Evolutionary conservation across 2,113 vertebrate genomes (phyloP), one percentile per base, ranked within the genome.

Genomic region (Myiagra hebetior): DNA sequence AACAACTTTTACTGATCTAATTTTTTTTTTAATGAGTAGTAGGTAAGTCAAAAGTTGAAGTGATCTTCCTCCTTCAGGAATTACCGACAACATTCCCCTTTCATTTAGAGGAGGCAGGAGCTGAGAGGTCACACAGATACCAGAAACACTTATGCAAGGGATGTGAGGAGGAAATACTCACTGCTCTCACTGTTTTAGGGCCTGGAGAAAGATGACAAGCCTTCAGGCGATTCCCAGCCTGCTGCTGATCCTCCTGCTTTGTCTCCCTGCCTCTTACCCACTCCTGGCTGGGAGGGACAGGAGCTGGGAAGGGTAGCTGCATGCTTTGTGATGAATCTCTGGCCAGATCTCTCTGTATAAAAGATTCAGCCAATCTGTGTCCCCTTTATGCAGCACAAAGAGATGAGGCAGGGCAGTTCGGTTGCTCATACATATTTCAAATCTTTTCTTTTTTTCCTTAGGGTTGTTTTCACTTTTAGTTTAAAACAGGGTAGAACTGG

Each of bases 391-490:
- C 73, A 78, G 92, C 85, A 95, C 79, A 78, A 86, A 93, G 79
- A 72, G 41, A 86, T 53, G 73, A 93, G 73, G 73, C 76, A 89
- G 86, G 68, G 64, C 85, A 78, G 49, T 42, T 53, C 1, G 5
- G 49, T 67, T 84, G 56, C 56, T 84, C 84, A 84, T 92, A 42
- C 75, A 69, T 96, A 83, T 94, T 95, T 73, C 42, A 95, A 57
- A 69, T 56, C 2, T 10, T 63, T 37, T 80, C 35, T 63, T 47
- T 52, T 80, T 87, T 63, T 57, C 19, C 35, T 60, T 79, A 57
- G 16, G 52, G 41, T 92, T 77, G n/a, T 96, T 90, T 88, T 90
- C 27, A 80, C 68, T 92, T 93, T 76, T 91, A 67, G 82, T 81
- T 86, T 86, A 70, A 86, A 77, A 64, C 44, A 80, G 47, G 74